Evolutionary conservation across 2,113 vertebrate species (phyloP).

Genomic region (Eptesicus fuscus): DNA sequence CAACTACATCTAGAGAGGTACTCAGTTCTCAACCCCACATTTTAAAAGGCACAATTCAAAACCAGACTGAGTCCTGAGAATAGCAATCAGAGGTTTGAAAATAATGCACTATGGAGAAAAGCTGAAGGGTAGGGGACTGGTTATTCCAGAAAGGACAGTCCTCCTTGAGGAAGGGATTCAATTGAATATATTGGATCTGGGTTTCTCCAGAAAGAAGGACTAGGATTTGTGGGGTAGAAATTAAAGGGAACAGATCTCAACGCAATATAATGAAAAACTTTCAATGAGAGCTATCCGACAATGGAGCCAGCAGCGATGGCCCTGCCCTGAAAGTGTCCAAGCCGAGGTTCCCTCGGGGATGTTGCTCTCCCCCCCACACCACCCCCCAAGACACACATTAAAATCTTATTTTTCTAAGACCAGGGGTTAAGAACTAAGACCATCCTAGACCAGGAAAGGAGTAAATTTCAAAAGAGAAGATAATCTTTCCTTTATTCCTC

Average conservation of each 20-base stretch:
- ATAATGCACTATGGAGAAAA: slow-evolving; percentile 38
- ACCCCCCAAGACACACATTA: neutral
- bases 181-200: neutral
- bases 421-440: neutral
- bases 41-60: slow-evolving; percentile 49
- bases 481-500: neutral
- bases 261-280: slow-evolving; percentile 41
- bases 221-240: slow-evolving; percentile 30
- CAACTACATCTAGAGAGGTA: neutral
- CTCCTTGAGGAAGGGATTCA: neutral
- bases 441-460: neutral
- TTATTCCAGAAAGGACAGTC: neutral
- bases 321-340: neutral
- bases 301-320: neutral
- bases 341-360: neutral
- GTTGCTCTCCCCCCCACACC: fast-evolving
- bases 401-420: slow-evolving; percentile 30
- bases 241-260: slow-evolving; percentile 3
- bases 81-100: slow-evolving; percentile 45
- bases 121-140: neutral
- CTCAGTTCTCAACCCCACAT: slow-evolving; percentile 5
- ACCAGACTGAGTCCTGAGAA: slow-evolving; percentile 21
- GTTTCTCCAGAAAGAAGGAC: slow-evolving; percentile 21
- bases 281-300: neutral
- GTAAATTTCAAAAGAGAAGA: neutral